A percentile compares a stretch with the other conserved stretches of the same genome.
Conservation (phyloP, 2,113 vertebrate species). For the Microtus pennsylvanicus region DNA sequence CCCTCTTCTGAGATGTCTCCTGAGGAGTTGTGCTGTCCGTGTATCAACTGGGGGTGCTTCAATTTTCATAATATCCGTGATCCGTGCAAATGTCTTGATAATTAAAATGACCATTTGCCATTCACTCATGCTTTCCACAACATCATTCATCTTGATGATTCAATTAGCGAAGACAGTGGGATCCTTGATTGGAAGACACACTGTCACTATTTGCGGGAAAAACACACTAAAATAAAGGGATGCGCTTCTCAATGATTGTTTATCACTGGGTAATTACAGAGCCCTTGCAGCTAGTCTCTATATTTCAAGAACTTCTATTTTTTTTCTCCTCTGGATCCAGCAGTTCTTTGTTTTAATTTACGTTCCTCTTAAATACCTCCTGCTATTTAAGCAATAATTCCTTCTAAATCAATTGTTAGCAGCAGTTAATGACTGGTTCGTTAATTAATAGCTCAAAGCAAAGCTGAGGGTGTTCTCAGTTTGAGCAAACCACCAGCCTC, state of each 20-base stretch:
- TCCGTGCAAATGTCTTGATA: slow-evolving; percentile 47
- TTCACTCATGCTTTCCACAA: slow-evolving; percentile 81
- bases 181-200: slow-evolving; percentile 81
- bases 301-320: slow-evolving; percentile 85
- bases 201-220: slow-evolving; percentile 80
- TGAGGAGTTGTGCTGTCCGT: neutral
- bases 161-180: slow-evolving; percentile 83
- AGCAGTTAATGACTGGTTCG: slow-evolving; percentile 89
- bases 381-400: slow-evolving; percentile 88
- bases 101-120: slow-evolving; percentile 75
- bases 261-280: slow-evolving; percentile 88
- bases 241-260: slow-evolving; percentile 86
- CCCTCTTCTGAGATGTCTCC: neutral
- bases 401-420: slow-evolving; percentile 89
- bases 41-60: neutral
- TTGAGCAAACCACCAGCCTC: slow-evolving; percentile 81
- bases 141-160: slow-evolving; percentile 84
- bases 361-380: slow-evolving; percentile 89
- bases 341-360: slow-evolving; percentile 91
- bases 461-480: slow-evolving; percentile 85
- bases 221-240: slow-evolving; percentile 69
- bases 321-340: slow-evolving; percentile 82
- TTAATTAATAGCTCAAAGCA: slow-evolving; percentile 91
- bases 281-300: slow-evolving; percentile 78
- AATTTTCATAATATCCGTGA: neutral